Evolutionary conservation across 2,888 invertebrate genomes (phyloP), one percentile per base, ranked within the genome.

Genomic region (Globia sparganii): DNA sequence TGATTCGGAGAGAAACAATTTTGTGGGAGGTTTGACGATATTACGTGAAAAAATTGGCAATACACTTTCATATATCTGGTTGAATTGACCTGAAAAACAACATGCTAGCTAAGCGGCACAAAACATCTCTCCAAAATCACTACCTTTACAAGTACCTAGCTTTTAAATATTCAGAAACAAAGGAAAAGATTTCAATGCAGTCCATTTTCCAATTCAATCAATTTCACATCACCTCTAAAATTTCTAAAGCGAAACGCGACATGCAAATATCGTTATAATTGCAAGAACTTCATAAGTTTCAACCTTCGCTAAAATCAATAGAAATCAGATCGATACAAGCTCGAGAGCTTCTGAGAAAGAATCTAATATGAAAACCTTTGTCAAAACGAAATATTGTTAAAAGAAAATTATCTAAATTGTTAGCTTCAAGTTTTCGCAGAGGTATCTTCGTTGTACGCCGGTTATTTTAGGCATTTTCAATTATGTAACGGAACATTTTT

Each of bases 391-490:
- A 89, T 88, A 90, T 91, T 86, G 87, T 87, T 84, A 89, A 68
- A 90, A 91, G 91, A 91, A 90, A 92, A 93, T 94, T 91, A 91
- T 90, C 87, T 75, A 89, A 91, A 93, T 93, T 92, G 92, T 93
- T 92, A 88, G 86, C 91, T 87, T 84, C 91, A 91, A 93, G 91
- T 93, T 93, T 89, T 91, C 79, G 89, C 81, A 84, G 86, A 91
- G 92, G 92, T 92, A 90, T 89, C 82, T 85, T 85, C 80, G 78
- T 82, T 78, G 74, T 84, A 79, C 87, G 81, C 66, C 79, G 82
- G 94, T 92, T 93, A 95, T 95, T 95, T 95, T 94, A 94, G 95
- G 94, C 93, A 96, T 96, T 95, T 95, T 94, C 94, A 96, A 95
- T 96, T 95, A 95, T 92, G 91, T 91, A 90, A 84, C 85, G 80